Percentiles rank a stretch among this genome's conserved stretches.
These are phyloP conservation scores for Aphelocoma coerulescens DNA, from an alignment of 2,113 vertebrate genomes.

Conservation along the genomic window DNA sequence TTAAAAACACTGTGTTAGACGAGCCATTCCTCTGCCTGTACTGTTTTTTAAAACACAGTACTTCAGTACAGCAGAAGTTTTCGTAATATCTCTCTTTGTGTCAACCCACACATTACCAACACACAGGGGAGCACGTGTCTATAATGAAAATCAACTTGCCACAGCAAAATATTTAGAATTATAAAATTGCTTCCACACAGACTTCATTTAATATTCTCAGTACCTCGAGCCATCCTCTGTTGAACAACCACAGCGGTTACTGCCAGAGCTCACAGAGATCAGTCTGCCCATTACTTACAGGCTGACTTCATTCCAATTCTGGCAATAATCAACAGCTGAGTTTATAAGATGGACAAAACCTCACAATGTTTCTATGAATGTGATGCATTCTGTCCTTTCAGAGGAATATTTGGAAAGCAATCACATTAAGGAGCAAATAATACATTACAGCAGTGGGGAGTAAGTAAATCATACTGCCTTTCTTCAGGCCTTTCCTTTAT, in stretches of 20 bases:
- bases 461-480: not conserved
- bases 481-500: not conserved
- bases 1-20: not conserved
- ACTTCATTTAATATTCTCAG: not conserved
- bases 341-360: not conserved
- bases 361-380: not conserved
- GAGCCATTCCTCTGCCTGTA: not conserved
- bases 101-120: not conserved
- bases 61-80: not conserved
- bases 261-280: not conserved
- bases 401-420: not conserved
- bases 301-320: not conserved
- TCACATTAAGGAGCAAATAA: not conserved
- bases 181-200: not conserved
- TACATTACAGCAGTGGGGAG: not conserved
- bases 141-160: not conserved
- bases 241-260: not conserved
- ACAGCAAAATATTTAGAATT: not conserved
- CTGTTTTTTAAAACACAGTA: not conserved
- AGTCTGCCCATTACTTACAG: not conserved
- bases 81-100: not conserved
- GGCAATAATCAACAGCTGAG: not conserved
- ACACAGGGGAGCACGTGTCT: accelerated
- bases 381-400: not conserved
- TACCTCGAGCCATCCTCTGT: not conserved